phyloP scores from a whole-genome alignment of 2,797 vertebrate species.

The Sebastes oblongus region DNA sequence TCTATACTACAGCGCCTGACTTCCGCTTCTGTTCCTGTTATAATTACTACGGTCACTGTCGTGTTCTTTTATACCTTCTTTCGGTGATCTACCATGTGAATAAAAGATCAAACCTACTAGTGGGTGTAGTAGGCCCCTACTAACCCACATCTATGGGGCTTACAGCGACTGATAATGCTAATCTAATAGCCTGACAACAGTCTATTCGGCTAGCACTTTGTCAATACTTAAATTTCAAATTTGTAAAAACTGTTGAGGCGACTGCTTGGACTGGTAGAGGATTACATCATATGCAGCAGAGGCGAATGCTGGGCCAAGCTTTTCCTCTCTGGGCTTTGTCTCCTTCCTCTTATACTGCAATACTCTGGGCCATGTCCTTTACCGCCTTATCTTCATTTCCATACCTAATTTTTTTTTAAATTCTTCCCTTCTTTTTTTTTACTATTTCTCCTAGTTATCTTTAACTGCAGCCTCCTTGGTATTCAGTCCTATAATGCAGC shows the following conservation, averaged over 20 bases:
- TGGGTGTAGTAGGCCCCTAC: too few relatives aligned
- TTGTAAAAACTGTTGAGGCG: conserved; percentile 38
- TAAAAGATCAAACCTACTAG: too few relatives aligned
- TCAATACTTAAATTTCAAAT: conserved; percentile 3
- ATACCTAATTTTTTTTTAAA: neutral
- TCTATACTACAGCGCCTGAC: too few relatives aligned
- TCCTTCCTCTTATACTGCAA: conserved; percentile 30
- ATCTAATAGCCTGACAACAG: too few relatives aligned
- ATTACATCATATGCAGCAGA: conserved; percentile 75
- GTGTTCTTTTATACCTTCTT: too few relatives aligned
- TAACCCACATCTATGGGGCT: too few relatives aligned
- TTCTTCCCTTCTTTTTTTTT: neutral
- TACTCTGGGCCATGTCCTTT: neutral
- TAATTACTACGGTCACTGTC: too few relatives aligned
- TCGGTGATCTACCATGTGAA: too few relatives aligned
- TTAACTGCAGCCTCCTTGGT: neutral
- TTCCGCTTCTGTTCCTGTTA: too few relatives aligned
- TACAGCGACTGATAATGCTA: too few relatives aligned
- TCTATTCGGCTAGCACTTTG: neutral
- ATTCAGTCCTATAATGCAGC: neutral
- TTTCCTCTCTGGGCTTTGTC: conserved; percentile 64
- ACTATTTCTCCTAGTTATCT: neutral
- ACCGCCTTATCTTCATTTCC: neutral
- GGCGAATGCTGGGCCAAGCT: conserved; percentile 55
- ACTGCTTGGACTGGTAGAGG: conserved; percentile 43